phyloP scores from a whole-genome alignment of 2,797 vertebrate genomes.

The Neosilurus hyrtlii region DNA sequence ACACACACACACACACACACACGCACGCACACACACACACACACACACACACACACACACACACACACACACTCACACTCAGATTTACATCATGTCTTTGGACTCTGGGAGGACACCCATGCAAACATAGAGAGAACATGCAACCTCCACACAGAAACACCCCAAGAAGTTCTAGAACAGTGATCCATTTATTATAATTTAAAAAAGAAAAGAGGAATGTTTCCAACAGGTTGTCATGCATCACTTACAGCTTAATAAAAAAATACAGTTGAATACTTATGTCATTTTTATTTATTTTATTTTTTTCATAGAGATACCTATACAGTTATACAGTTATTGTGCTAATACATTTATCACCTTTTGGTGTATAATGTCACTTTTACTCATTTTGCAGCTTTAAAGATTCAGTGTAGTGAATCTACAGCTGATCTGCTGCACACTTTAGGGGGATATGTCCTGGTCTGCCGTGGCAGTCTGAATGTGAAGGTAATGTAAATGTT shows the following conservation, averaged over 20 bases:
- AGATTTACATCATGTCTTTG: no score
- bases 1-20: no score
- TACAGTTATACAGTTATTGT: no score
- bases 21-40: no score
- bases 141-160: no score
- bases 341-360: not conserved
- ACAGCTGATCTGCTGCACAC: constrained; percentile 72
- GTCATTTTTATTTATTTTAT: not conserved
- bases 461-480: constrained; percentile 70
- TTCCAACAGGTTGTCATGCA: not conserved
- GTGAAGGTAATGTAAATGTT: constrained; percentile 70
- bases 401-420: constrained; percentile 76
- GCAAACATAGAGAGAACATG: no score
- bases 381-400: constrained; percentile 64
- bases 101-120: no score
- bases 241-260: not conserved
- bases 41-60: no score
- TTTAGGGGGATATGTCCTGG: constrained; percentile 70
- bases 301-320: not conserved
- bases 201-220: not conserved
- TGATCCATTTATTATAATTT: not conserved
- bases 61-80: no score
- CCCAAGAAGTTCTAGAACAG: not conserved
- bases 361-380: not conserved
- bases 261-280: not conserved